Evolutionary conservation across 2,797 vertebrate genomes (phyloP).

Genomic region (Poecile montanus): DNA sequence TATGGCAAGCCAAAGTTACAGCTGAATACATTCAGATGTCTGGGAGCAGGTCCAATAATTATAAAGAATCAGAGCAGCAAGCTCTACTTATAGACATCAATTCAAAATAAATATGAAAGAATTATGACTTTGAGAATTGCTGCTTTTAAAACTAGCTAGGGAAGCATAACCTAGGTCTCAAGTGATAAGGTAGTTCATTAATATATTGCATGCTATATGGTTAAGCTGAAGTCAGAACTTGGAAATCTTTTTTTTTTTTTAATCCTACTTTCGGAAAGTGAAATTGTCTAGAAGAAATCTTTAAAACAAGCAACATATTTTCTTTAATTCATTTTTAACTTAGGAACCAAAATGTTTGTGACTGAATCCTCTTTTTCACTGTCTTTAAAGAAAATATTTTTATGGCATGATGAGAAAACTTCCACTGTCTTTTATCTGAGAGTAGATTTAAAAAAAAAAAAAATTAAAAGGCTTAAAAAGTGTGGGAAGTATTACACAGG

Average conservation of each 20-base stretch:
- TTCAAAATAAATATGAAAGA: constrained; percentile 3
- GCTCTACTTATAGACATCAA: neutral
- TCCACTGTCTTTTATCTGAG: neutral
- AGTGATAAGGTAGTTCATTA: neutral
- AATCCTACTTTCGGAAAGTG: neutral
- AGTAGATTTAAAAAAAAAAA: neutral
- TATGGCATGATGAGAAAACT: neutral
- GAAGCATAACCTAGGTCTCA: neutral
- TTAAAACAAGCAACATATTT: neutral
- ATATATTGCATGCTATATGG: neutral
- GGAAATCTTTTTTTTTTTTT: neutral
- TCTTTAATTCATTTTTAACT: neutral
- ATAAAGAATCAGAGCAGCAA: neutral
- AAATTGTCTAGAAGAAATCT: neutral
- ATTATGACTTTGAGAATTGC: neutral
- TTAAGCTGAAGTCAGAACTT: neutral
- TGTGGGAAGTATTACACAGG: neutral
- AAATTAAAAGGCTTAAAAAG: neutral
- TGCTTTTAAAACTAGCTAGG: neutral
- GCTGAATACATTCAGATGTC: neutral
- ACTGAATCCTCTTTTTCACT: neutral
- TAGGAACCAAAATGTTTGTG: neutral
- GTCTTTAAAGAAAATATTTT: neutral
- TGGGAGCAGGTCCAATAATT: neutral
- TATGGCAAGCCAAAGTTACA: neutral